Evolutionary conservation across 1,140 invertebrate genomes (phyloP), one percentile per base, ranked within the genome.

Genomic region (Brachionus calyciflorus): DNA sequence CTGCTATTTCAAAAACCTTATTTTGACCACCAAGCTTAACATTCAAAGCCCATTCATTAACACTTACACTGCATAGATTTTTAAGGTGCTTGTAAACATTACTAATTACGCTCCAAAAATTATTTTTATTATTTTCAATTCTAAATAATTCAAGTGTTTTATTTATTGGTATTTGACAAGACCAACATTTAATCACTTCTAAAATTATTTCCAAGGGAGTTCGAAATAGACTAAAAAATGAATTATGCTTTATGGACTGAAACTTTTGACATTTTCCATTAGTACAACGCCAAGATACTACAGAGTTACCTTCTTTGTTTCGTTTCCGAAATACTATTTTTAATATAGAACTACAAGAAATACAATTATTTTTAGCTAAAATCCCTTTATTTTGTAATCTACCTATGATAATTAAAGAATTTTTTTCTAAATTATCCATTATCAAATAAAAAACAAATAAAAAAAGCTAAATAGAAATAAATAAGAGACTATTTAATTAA

Each of bases 221-320:
- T 26, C 51, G 51, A 55, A 55, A 55, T 55, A 55, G 51, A 55
- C 51, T 55, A 26, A 55, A 55, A 55, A 55, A 55, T 21, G 51
- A 55, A 26, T 28, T 28, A 0, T 26, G 51, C 0, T 55, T 55
- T 24, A 55, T 55, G 14, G 19, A 7, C 51, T 55, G 51, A 55
- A 55, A 55, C 24, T 26, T 55, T 55, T 5, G 51, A 55, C 51
- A 55, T 55, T 55, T 55, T 24, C 5, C 17, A 55, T 55, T 55
- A 6, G 51, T 55, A 55, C 4, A 55, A 26, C 51, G 51, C 17
- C 17, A 55, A 55, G 51, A 55, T 24, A 28, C 24, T 24, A 55
- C 26, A 24, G 19, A 24, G 51, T 55, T 55, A 24, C 51, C 51
- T 1, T 55, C 51, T 55, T 55, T 55, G 17, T 55, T 55, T 55